phyloP scores from a whole-genome alignment of 1,140 invertebrate species.

The Drosophila oshimai region DNA sequence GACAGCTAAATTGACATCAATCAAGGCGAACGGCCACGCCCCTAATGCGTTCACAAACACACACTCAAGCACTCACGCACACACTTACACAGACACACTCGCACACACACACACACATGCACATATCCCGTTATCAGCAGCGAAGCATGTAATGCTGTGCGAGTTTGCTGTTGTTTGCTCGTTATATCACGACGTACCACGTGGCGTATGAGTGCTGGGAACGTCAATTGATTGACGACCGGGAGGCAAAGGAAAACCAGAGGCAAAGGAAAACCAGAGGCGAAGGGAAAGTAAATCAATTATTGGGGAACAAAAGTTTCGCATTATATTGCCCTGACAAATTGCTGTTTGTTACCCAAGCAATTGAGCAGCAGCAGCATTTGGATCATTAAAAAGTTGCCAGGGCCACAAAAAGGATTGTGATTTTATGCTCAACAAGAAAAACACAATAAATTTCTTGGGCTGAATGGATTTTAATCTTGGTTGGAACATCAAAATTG shows the following conservation, averaged over 20 bases:
- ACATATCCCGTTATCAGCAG: conserved; percentile 55
- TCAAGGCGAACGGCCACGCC: conserved; percentile 57
- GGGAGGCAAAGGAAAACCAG: conserved; percentile 6
- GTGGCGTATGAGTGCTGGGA: conserved; percentile 72
- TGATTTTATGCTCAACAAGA: conserved; percentile 21
- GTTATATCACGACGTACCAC: conserved; percentile 56
- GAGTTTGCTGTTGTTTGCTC: conserved; percentile 48
- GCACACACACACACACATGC: neutral
- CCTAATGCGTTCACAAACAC: conserved; percentile 41
- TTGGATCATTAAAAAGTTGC: conserved; percentile 72
- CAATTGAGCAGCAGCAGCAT: conserved; percentile 41
- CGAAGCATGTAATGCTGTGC: conserved; percentile 47
- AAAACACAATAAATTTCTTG: conserved; percentile 65
- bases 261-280: neutral
- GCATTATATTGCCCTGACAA: conserved; percentile 54
- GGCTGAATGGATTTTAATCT: conserved; percentile 26
- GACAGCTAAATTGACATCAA: conserved; percentile 74
- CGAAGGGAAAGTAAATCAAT: conserved; percentile 68
- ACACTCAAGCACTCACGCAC: conserved; percentile 13
- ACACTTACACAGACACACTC: neutral
- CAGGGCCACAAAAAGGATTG: conserved; percentile 53
- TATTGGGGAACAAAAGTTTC: conserved; percentile 54
- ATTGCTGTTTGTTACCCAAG: conserved; percentile 56
- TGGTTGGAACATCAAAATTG: conserved; percentile 56
- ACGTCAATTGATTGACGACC: conserved; percentile 74